Evolutionary conservation across 2,797 vertebrate genomes (phyloP).

Genomic region (Dendrocincla tyrannina): DNA sequence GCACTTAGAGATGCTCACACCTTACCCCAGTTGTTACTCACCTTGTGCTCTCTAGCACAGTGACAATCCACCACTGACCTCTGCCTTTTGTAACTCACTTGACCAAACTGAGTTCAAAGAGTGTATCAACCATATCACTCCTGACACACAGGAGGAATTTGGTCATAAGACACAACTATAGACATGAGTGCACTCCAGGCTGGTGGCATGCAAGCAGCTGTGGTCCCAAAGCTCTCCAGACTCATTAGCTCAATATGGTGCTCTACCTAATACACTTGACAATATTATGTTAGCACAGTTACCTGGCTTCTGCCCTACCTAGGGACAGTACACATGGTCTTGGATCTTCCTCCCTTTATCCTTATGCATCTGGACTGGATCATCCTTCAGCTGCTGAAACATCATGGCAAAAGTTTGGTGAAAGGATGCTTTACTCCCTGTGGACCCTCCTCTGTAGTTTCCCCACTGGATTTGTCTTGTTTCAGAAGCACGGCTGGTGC

Average conservation of each 20-base stretch:
- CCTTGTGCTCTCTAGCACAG: background rate
- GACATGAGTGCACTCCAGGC: rapidly evolving
- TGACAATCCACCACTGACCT: background rate
- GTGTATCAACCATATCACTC: background rate
- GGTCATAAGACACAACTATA: background rate
- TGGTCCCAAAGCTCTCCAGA: background rate
- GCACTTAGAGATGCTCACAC: background rate
- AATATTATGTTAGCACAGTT: background rate
- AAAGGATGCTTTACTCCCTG: background rate
- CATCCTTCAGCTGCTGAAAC: background rate
- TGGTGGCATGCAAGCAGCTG: background rate
- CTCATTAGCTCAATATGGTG: background rate
- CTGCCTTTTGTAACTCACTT: background rate
- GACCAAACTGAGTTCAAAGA: background rate
- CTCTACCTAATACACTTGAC: background rate
- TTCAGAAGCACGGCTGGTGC: background rate
- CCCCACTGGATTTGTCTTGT: background rate
- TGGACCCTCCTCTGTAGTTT: background rate
- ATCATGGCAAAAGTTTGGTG: background rate
- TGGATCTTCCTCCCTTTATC: background rate
- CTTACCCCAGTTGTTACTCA: background rate
- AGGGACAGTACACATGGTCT: rapidly evolving
- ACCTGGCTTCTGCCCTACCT: background rate
- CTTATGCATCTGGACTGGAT: background rate
- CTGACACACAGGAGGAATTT: background rate